phyloP scores from a whole-genome alignment of 2,888 invertebrate species.

The Idaea aversata region DNA sequence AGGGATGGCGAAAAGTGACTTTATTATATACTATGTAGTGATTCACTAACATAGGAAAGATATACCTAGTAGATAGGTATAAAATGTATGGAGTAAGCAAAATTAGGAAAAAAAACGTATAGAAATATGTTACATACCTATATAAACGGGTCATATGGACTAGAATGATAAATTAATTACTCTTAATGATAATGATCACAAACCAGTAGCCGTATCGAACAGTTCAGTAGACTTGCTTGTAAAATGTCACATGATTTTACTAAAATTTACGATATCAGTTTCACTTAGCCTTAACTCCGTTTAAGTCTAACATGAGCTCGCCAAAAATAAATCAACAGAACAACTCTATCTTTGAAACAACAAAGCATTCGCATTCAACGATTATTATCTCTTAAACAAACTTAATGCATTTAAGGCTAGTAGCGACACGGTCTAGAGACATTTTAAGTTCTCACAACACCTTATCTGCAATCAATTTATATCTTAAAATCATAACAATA shows the following conservation, averaged over 20 bases:
- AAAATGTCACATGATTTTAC: background rate
- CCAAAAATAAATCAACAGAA: conserved; percentile 76
- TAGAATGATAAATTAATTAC: background rate
- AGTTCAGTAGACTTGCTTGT: background rate
- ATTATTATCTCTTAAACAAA: conserved; percentile 79
- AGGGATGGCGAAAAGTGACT: too few relatives aligned
- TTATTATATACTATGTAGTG: too few relatives aligned
- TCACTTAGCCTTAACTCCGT: conserved; percentile 31
- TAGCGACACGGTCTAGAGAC: conserved; percentile 78
- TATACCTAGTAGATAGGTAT: too few relatives aligned
- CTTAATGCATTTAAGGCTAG: conserved; percentile 78
- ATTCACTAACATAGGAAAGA: too few relatives aligned
- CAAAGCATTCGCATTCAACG: conserved; percentile 70
- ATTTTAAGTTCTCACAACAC: conserved; percentile 58
- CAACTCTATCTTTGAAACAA: conserved; percentile 78
- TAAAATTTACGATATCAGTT: conserved; percentile 22
- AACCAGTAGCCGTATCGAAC: background rate
- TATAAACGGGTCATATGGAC: background rate
- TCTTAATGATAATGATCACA: background rate
- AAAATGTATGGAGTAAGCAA: too few relatives aligned
- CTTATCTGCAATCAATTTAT: conserved; percentile 31
- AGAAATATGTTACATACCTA: background rate
- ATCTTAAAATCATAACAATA: conserved; percentile 38
- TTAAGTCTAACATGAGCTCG: conserved; percentile 68
- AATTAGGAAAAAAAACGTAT: too few relatives aligned